Evolutionary conservation across 2,113 vertebrate genomes (phyloP).

Genomic region (Lepus americanus): DNA sequence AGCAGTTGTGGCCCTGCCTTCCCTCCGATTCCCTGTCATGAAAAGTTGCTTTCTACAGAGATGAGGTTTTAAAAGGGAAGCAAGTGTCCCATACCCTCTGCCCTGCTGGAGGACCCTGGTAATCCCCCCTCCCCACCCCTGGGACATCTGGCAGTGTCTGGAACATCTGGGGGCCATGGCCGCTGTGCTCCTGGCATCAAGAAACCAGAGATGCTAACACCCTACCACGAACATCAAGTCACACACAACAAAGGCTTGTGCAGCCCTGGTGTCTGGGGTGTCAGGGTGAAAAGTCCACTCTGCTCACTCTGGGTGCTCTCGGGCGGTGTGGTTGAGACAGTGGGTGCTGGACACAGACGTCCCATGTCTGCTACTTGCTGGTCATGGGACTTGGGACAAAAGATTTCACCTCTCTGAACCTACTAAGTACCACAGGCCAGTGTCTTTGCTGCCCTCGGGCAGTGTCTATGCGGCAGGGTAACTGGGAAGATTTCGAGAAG

Average conservation of each 20-base stretch:
- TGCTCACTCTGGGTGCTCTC: neutral
- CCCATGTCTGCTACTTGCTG: neutral
- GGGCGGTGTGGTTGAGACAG: neutral
- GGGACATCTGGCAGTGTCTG: neutral
- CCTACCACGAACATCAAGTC: too few species aligned
- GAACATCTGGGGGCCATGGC: neutral
- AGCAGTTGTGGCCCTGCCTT: fast-evolving
- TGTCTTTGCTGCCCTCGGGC: neutral
- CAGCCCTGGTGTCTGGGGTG: neutral
- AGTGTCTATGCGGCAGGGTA: neutral
- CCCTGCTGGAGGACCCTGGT: neutral
- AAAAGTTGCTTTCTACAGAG: neutral
- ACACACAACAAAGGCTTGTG: neutral
- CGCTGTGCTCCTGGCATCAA: neutral
- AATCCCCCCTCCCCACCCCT: neutral
- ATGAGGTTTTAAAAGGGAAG: neutral
- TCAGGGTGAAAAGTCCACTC: neutral
- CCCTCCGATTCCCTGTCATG: neutral
- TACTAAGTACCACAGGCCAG: too few species aligned
- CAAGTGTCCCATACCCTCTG: neutral
- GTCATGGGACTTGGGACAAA: neutral
- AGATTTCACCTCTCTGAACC: neutral
- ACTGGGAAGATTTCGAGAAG: neutral
- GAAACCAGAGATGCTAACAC: neutral
- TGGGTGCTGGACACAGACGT: neutral